phyloP scores from a whole-genome alignment of 2,113 vertebrate species.

The Irena cyanogastra region DNA sequence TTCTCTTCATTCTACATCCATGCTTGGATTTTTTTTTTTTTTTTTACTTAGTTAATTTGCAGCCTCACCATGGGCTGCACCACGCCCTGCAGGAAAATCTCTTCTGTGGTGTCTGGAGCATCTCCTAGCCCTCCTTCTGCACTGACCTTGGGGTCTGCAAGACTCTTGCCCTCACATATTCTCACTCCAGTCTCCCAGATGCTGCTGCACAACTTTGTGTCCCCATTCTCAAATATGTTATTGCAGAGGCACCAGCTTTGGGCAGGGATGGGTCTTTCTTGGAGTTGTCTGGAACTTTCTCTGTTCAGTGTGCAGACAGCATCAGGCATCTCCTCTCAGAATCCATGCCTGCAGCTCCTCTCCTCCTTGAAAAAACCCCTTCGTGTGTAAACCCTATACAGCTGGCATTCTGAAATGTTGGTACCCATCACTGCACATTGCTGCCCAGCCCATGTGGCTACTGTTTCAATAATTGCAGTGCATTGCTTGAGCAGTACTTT shows the following conservation, averaged over 20 bases:
- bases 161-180: background rate
- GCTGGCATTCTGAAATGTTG: background rate
- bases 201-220: background rate
- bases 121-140: fast-evolving
- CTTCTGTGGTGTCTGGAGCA: background rate
- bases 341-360: background rate
- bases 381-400: fast-evolving
- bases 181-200: background rate
- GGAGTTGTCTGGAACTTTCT: background rate
- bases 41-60: background rate
- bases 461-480: background rate
- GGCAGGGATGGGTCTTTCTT: fast-evolving
- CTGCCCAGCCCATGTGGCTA: background rate
- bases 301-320: background rate
- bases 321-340: background rate
- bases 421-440: background rate
- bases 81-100: fast-evolving
- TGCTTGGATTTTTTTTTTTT: background rate
- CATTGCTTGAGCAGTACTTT: background rate
- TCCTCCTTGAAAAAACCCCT: background rate
- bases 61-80: background rate
- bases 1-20: background rate
- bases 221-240: background rate
- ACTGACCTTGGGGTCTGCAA: background rate
- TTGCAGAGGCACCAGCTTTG: fast-evolving